Evolutionary conservation across 2,113 vertebrate species (phyloP).

Genomic region (Halichoerus grypus): DNA sequence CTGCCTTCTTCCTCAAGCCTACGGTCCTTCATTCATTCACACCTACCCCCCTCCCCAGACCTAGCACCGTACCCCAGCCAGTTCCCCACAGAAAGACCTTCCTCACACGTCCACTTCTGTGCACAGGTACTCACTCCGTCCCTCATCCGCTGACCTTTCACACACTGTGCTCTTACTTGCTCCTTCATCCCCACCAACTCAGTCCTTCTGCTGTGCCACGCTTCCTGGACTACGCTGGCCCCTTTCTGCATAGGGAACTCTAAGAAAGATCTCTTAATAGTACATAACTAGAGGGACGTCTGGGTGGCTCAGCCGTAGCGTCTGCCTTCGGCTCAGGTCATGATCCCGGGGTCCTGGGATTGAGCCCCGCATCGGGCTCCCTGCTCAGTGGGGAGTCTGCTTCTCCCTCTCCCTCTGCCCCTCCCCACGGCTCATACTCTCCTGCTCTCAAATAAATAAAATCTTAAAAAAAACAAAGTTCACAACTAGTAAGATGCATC

Average conservation of each 20-base stretch:
- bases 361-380: no score
- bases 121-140: neutral
- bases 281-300: neutral
- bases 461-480: neutral
- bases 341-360: no score
- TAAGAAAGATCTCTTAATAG: neutral
- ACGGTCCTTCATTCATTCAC: no score
- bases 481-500: neutral
- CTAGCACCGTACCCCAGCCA: fast-evolving
- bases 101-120: neutral
- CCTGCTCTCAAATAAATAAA: no score
- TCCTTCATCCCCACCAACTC: neutral
- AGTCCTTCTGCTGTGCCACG: neutral
- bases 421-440: no score
- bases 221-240: neutral
- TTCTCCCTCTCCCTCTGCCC: no score
- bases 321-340: no score
- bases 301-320: no score
- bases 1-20: neutral
- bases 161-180: neutral
- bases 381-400: no score
- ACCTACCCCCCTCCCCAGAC: neutral
- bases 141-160: neutral
- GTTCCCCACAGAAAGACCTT: neutral
- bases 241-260: neutral